Evolutionary conservation across 2,113 vertebrate species (phyloP).

Genomic region (Mobula birostris): DNA sequence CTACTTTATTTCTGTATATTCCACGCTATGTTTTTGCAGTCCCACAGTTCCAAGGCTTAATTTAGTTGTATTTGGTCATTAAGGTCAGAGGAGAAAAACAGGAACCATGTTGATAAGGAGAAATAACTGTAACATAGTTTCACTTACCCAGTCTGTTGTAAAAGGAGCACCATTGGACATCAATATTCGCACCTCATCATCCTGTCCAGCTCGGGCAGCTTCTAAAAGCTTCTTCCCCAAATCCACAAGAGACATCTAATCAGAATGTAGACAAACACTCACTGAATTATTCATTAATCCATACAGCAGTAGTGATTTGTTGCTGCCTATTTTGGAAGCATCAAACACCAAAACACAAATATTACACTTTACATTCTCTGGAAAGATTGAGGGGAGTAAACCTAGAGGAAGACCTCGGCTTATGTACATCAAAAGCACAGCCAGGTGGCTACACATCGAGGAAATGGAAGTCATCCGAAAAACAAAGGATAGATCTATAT

Average conservation of each 20-base stretch:
- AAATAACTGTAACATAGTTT: not conserved
- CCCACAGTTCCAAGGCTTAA: constrained; percentile 13
- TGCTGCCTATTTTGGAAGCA: too few species aligned
- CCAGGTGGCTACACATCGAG: too few species aligned
- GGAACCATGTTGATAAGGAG: not conserved
- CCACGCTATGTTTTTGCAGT: constrained; percentile 20
- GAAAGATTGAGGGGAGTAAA: too few species aligned
- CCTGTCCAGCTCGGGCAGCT: constrained; percentile 76
- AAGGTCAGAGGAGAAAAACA: not conserved
- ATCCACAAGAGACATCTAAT: constrained; percentile 63
- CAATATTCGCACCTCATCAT: constrained; percentile 81
- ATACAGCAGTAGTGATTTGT: not conserved
- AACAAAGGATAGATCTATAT: too few species aligned
- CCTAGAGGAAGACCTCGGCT: too few species aligned
- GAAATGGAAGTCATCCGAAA: too few species aligned
- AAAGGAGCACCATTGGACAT: constrained; percentile 86
- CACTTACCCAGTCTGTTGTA: constrained; percentile 79
- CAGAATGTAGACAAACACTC: not conserved
- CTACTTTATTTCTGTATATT: not conserved
- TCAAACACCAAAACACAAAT: not conserved
- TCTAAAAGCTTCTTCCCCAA: constrained; percentile 83
- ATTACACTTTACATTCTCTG: not conserved
- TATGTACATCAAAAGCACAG: too few species aligned
- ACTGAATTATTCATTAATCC: not conserved
- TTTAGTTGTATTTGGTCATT: not conserved